Conservation (phyloP, 2,113 vertebrate genomes). For the Cisticola juncidis region DNA sequence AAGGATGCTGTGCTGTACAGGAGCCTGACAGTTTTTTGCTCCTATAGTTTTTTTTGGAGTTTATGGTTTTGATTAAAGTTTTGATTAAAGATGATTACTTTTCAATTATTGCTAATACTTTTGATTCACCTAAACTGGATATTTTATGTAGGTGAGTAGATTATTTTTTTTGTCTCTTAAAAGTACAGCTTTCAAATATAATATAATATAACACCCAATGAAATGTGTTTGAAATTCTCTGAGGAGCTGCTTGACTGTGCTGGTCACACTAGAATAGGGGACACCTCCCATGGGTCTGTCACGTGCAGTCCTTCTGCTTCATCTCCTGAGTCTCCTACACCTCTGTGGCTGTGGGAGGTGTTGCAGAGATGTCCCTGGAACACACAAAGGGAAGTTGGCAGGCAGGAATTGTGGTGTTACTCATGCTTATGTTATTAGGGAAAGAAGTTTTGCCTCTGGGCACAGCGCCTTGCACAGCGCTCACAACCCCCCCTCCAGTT, state of each 20-base stretch:
- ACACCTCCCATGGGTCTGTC: background rate
- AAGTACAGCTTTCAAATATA: background rate
- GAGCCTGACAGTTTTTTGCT: background rate
- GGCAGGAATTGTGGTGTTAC: background rate
- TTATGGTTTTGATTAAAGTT: background rate
- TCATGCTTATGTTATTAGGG: background rate
- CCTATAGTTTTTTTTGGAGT: background rate
- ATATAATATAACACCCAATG: background rate
- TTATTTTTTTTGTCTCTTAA: background rate
- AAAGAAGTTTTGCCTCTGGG: background rate
- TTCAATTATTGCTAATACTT: background rate
- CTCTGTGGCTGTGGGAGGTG: background rate
- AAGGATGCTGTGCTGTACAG: no score
- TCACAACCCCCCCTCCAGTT: background rate
- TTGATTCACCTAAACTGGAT: background rate
- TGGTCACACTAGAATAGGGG: rapidly evolving
- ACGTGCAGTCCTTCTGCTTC: rapidly evolving
- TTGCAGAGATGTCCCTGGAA: background rate
- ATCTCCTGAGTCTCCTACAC: rapidly evolving
- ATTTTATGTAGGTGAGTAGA: background rate
- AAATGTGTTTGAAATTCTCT: background rate
- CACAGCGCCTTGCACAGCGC: rapidly evolving
- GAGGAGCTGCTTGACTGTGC: background rate
- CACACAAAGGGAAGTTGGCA: background rate
- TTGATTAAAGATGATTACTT: background rate